These are phyloP conservation scores for Ceryle rudis DNA, from an alignment of 2,797 vertebrate species.

Conservation along the genomic window DNA sequence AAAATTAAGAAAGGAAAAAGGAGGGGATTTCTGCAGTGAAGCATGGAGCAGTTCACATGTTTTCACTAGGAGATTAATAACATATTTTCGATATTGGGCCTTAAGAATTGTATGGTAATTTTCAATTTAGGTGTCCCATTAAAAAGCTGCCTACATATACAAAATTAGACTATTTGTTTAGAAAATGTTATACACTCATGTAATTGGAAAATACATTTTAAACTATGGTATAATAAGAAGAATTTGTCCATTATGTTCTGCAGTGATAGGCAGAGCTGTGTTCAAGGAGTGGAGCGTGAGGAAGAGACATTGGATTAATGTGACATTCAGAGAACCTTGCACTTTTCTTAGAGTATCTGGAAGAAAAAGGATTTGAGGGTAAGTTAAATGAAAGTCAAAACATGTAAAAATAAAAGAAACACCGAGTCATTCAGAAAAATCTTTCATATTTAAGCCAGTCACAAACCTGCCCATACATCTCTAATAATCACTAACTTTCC, in stretches of 20 bases:
- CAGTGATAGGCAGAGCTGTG: background rate
- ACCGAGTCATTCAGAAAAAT: background rate
- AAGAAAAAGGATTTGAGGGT: background rate
- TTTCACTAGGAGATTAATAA: constrained; percentile 45
- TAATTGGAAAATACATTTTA: constrained; percentile 52
- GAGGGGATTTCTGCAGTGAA: constrained; percentile 14
- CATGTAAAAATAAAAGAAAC: background rate
- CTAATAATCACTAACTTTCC: background rate
- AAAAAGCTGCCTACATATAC: constrained; percentile 49
- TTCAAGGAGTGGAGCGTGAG: rapidly evolving
- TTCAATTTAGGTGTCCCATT: background rate
- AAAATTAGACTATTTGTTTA: constrained; percentile 52
- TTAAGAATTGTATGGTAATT: constrained; percentile 26
- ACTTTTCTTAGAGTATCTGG: background rate
- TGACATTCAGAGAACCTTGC: background rate
- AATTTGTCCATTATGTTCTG: background rate
- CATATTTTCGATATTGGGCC: background rate
- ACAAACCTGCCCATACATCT: background rate
- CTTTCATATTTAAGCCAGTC: background rate
- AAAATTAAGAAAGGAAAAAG: constrained; percentile 15
- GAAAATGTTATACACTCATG: background rate
- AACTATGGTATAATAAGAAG: background rate
- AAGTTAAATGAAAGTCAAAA: background rate
- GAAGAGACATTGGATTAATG: background rate
- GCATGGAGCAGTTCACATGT: background rate